Conservation (phyloP, 2,113 vertebrate species). For the Sinocyclocheilus anshuiensis region DNA sequence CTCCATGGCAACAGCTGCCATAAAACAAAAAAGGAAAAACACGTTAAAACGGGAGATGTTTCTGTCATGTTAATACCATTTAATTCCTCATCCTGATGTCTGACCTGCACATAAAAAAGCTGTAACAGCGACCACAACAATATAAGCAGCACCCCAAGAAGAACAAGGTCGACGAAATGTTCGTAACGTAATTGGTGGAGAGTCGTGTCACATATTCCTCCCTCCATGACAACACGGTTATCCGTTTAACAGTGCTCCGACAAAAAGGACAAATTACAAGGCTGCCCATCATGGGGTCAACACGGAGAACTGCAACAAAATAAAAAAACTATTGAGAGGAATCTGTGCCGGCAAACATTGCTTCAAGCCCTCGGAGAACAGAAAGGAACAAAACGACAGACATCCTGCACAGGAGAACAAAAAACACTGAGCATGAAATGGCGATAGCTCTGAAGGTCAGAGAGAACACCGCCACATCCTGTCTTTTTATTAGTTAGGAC, state of each 20-base stretch:
- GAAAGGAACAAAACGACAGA: not conserved
- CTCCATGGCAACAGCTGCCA: conserved; percentile 52
- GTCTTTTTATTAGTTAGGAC: not conserved
- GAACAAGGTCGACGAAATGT: conserved; percentile 9
- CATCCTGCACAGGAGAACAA: not conserved
- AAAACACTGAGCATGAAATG: not conserved
- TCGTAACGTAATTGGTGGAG: not conserved
- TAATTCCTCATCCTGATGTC: not conserved
- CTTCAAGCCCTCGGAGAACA: not conserved
- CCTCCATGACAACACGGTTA: not conserved
- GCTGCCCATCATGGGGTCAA: not conserved
- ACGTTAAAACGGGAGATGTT: not conserved
- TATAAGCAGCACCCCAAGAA: not conserved
- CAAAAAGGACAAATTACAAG: conserved; percentile 11
- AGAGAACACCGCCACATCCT: not conserved
- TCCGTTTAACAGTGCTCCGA: not conserved
- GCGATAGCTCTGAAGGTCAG: conserved; percentile 10
- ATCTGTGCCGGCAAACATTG: not conserved
- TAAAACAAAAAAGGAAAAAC: conserved; percentile 17
- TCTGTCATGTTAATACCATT: conserved; percentile 9
- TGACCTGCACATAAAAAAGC: not conserved
- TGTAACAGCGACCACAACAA: not conserved
- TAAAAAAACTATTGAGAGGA: not conserved
- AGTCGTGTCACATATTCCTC: not conserved
- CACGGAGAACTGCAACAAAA: not conserved